phyloP scores from a whole-genome alignment of 2,113 vertebrate genomes.

The Thamnophis sirtalis region DNA sequence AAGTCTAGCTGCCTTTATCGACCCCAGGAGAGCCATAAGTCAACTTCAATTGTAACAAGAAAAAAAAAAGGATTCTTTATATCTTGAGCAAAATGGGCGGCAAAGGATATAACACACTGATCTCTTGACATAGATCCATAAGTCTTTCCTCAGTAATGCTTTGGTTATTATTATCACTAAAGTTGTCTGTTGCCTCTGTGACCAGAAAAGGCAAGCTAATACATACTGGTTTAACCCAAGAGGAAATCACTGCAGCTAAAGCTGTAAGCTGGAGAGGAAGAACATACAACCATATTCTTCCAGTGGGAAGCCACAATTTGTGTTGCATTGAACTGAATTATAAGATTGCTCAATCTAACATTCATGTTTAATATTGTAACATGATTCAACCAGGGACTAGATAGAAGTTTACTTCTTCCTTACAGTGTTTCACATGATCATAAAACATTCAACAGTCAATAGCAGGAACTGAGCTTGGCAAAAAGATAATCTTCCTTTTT shows the following conservation, averaged over 20 bases:
- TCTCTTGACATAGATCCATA: neutral
- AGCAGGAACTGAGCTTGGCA: neutral
- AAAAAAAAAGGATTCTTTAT: neutral
- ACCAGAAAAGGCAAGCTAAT: neutral
- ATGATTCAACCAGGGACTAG: neutral
- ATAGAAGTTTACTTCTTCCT: neutral
- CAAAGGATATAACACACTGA: neutral
- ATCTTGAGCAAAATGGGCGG: neutral
- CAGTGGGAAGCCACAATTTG: neutral
- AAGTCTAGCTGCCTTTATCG: neutral
- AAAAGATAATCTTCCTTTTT: neutral
- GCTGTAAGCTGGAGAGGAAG: neutral
- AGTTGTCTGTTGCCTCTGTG: neutral
- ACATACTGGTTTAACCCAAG: neutral
- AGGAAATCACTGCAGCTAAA: neutral
- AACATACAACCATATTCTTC: neutral
- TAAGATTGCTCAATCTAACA: neutral
- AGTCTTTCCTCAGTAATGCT: neutral
- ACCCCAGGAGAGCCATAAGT: neutral
- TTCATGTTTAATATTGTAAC: neutral
- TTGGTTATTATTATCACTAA: neutral
- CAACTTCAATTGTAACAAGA: neutral
- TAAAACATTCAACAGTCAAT: neutral
- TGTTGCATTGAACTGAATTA: neutral
- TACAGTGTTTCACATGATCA: neutral